Evolutionary conservation across 1,140 invertebrate species (phyloP).

Genomic region (Ditylenchus dipsaci): DNA sequence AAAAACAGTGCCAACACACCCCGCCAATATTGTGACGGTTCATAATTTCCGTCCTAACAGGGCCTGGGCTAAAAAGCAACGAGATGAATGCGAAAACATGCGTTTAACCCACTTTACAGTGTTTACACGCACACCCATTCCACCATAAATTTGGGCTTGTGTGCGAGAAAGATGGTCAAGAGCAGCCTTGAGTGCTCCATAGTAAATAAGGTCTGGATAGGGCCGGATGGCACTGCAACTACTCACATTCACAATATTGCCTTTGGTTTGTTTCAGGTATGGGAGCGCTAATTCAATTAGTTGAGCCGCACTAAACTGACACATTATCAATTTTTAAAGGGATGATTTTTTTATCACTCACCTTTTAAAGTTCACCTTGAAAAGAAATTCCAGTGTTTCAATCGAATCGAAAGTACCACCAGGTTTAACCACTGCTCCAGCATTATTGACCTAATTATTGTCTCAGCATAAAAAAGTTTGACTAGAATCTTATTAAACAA

Average conservation of each 20-base stretch:
- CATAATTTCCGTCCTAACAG: neutral
- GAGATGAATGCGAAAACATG: neutral
- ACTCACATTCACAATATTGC: no score
- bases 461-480: no score
- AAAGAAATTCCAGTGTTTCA: neutral
- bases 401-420: neutral
- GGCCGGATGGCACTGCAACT: neutral
- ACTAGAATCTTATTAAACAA: no score
- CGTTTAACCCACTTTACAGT: neutral
- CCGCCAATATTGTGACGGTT: neutral
- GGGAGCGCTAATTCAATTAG: neutral
- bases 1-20: neutral
- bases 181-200: neutral
- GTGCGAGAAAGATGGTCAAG: neutral
- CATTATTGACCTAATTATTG: constrained; percentile 8
- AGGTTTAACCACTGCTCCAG: neutral
- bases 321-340: neutral
- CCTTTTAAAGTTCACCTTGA: neutral
- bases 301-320: neutral
- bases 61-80: neutral
- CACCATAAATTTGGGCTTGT: neutral
- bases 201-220: neutral
- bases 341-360: neutral
- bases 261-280: neutral
- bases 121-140: neutral